A percentile compares a stretch with the other conserved stretches of the same genome.
phyloP scores from a whole-genome alignment of 2,113 vertebrate genomes.

The Perca fluviatilis region DNA sequence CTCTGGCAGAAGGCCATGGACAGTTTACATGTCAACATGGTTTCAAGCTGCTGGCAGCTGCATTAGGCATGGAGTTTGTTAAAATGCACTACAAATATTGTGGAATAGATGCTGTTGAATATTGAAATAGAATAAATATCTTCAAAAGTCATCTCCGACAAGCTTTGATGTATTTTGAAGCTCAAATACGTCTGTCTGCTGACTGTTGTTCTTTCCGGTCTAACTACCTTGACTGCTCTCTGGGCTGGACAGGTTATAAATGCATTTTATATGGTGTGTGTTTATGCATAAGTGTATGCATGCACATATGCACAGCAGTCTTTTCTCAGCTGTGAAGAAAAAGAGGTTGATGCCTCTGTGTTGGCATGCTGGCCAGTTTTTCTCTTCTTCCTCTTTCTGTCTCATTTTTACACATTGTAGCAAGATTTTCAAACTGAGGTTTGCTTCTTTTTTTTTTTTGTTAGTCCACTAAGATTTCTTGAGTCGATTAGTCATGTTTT shows the following conservation, averaged over 20 bases:
- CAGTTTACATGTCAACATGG: constrained; percentile 23
- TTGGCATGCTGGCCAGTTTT: constrained; percentile 20
- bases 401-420: neutral
- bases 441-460: neutral
- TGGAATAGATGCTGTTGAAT: neutral
- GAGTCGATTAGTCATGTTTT: too few species aligned
- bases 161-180: neutral
- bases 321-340: constrained; percentile 25
- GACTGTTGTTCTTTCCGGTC: constrained; percentile 13
- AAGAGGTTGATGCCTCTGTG: neutral
- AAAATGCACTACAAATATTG: neutral
- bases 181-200: neutral
- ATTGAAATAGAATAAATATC: neutral
- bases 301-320: constrained; percentile 4
- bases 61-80: neutral
- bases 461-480: too few species aligned
- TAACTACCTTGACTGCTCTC: constrained; percentile 29
- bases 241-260: constrained; percentile 28
- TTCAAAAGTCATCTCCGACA: neutral
- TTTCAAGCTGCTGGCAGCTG: neutral
- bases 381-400: neutral
- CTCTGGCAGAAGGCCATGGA: neutral
- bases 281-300: neutral
- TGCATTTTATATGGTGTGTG: neutral
- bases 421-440: neutral